Percentiles rank a stretch among this genome's conserved stretches.
phyloP scores from a whole-genome alignment of 2,113 vertebrate genomes.

The Petromus typicus region DNA sequence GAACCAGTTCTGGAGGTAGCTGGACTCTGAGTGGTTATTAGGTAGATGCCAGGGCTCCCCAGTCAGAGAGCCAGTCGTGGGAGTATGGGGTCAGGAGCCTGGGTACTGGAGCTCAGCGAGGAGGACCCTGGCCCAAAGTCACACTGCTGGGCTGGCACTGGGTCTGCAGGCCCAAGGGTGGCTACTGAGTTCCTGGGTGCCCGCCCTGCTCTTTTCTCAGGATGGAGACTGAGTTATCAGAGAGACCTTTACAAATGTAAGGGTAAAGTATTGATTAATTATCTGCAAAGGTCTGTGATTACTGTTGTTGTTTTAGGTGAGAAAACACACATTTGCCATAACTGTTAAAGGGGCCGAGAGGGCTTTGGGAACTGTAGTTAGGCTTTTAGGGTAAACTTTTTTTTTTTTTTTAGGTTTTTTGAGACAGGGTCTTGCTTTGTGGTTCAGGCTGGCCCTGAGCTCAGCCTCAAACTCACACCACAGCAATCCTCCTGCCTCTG shows the following conservation, averaged over 20 bases:
- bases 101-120: not conserved
- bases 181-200: not conserved
- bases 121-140: not conserved
- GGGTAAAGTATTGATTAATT: conserved; percentile 31
- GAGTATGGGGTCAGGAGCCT: not conserved
- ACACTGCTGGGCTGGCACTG: not conserved
- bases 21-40: not conserved
- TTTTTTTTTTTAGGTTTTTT: too few species aligned
- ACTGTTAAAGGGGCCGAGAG: not conserved
- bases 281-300: not conserved
- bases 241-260: not conserved
- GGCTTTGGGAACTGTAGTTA: not conserved
- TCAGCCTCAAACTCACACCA: too few species aligned
- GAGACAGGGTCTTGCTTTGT: too few species aligned
- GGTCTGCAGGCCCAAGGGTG: not conserved
- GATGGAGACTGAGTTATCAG: not conserved
- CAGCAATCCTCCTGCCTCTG: too few species aligned
- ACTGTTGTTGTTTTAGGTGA: not conserved
- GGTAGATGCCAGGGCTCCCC: not conserved
- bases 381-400: not conserved
- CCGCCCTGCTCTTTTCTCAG: not conserved
- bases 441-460: too few species aligned
- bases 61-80: not conserved
- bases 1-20: not conserved
- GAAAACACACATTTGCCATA: conserved; percentile 27